These are phyloP conservation scores for Nerophis lumbriciformis DNA, from an alignment of 2,113 vertebrate genomes.

Conservation along the genomic window DNA sequence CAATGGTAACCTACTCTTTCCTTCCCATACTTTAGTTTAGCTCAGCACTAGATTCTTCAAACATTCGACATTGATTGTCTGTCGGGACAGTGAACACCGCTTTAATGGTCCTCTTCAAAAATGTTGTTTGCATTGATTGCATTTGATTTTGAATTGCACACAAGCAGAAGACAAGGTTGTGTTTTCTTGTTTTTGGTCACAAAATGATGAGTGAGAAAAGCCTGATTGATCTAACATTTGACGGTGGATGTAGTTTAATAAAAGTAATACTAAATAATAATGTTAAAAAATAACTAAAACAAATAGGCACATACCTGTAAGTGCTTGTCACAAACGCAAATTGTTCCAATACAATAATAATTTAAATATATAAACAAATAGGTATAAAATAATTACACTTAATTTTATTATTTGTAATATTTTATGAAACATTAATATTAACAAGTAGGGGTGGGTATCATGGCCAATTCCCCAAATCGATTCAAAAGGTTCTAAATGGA, in stretches of 20 bases:
- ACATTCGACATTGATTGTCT: conserved; percentile 78
- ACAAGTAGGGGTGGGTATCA: too few relatives aligned
- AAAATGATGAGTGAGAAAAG: conserved; percentile 21
- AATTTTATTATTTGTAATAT: too few relatives aligned
- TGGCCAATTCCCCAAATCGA: too few relatives aligned
- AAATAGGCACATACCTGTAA: neutral
- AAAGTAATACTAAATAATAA: neutral
- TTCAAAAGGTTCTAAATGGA: too few relatives aligned
- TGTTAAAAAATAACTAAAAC: neutral
- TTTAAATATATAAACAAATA: neutral
- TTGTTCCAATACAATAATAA: too few relatives aligned
- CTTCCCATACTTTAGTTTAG: conserved; percentile 70
- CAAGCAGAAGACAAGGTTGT: conserved; percentile 33
- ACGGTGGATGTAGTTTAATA: neutral
- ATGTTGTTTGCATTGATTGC: conserved; percentile 80
- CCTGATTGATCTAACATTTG: neutral
- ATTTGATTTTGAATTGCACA: conserved; percentile 61
- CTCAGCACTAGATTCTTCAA: conserved; percentile 78
- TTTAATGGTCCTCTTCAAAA: conserved; percentile 77
- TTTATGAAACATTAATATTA: too few relatives aligned
- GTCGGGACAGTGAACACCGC: conserved; percentile 71
- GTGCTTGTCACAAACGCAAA: too few relatives aligned
- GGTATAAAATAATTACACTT: neutral
- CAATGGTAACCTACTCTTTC: conserved; percentile 74
- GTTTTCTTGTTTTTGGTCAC: conserved; percentile 17